A percentile compares a stretch with the other conserved stretches of the same genome.
phyloP scores from a whole-genome alignment of 1,140 invertebrate genomes.

The Rhyacophila brunnea region DNA sequence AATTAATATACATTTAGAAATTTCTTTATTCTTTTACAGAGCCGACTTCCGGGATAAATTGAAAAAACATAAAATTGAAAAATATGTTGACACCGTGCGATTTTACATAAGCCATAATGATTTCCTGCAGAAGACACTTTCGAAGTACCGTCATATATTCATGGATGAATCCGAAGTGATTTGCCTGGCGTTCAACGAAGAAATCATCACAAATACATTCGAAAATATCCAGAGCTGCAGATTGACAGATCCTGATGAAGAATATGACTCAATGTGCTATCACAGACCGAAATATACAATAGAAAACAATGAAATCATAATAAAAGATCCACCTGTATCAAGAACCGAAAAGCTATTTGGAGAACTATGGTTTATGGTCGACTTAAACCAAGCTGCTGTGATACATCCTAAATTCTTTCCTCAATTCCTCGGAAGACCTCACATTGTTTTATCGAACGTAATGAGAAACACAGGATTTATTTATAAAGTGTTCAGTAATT shows the following conservation, averaged over 20 bases:
- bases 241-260: constrained; percentile 18
- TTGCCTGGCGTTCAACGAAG: constrained; percentile 39
- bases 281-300: constrained; percentile 12
- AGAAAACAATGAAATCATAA: constrained; percentile 17
- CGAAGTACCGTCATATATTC: constrained; percentile 43
- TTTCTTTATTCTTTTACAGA: constrained; percentile 20
- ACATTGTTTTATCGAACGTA: constrained; percentile 39
- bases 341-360: constrained; percentile 26
- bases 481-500: constrained; percentile 41
- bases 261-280: constrained; percentile 7
- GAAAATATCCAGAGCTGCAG: constrained; percentile 23
- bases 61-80: constrained; percentile 37
- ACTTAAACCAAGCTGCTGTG: constrained; percentile 46
- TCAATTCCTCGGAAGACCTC: constrained; percentile 39
- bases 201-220: constrained; percentile 40
- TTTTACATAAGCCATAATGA: constrained; percentile 39
- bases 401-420: constrained; percentile 43
- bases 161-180: constrained; percentile 46
- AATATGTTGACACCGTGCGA: constrained; percentile 41
- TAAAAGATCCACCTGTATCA: constrained; percentile 1
- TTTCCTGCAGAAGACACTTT: constrained; percentile 38
- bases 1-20: too few relatives aligned
- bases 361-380: constrained; percentile 44
- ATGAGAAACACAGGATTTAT: constrained; percentile 42
- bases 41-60: constrained; percentile 39